A percentile compares a stretch with the other conserved stretches of the same genome.
Evolutionary conservation across 2,113 vertebrate species (phyloP).

Genomic region (Bos javanicus): DNA sequence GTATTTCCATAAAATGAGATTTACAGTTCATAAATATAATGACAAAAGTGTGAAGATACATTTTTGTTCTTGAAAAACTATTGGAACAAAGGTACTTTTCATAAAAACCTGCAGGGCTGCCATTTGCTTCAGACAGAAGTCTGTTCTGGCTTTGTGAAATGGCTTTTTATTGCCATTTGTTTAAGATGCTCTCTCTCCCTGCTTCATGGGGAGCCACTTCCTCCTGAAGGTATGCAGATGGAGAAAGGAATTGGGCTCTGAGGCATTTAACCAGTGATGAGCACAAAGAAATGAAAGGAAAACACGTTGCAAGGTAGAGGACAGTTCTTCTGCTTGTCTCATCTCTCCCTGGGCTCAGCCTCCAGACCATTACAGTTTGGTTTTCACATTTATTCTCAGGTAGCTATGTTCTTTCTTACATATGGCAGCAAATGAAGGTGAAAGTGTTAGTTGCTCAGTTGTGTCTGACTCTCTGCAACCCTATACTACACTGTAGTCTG

Average conservation of each 20-base stretch:
- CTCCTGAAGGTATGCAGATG: neutral
- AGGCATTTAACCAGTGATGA: neutral
- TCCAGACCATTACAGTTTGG: neutral
- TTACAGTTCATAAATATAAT: constrained; percentile 70
- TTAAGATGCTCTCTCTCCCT: constrained; percentile 44
- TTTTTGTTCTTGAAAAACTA: constrained; percentile 50
- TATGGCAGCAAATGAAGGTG: neutral
- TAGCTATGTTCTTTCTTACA: neutral
- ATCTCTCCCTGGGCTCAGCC: neutral
- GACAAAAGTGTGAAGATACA: constrained; percentile 74
- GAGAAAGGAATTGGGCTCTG: neutral
- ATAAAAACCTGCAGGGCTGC: constrained; percentile 63
- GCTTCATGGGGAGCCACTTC: neutral
- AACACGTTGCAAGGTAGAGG: neutral
- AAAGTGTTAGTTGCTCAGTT: neutral
- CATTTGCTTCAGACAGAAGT: constrained; percentile 68
- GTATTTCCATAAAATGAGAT: constrained; percentile 65
- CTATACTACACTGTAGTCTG: neutral
- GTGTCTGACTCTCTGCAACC: neutral
- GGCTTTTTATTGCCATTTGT: constrained; percentile 51
- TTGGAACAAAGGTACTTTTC: constrained; percentile 74
- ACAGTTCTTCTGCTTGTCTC: neutral
- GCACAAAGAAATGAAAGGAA: neutral
- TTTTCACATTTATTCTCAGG: neutral
- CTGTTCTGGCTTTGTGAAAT: constrained; percentile 51